phyloP scores from a whole-genome alignment of 2,797 vertebrate species.

The Hozukius guyotensis region DNA sequence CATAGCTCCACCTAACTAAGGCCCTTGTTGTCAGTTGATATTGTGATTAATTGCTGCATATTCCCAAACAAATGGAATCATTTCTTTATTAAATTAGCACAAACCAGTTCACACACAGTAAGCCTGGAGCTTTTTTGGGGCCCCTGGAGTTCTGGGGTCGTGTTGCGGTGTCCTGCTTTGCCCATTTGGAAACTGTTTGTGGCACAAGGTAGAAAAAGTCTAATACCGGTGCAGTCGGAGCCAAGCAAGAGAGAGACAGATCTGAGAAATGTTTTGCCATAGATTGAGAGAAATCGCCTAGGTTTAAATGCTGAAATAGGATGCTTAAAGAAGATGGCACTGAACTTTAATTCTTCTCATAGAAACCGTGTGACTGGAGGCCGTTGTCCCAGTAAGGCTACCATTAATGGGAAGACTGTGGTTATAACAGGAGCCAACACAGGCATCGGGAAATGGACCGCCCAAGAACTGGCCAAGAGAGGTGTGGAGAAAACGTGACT shows the following conservation, averaged over 20 bases:
- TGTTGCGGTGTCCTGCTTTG: background rate
- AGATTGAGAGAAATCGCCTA: background rate
- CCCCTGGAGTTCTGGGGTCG: no score
- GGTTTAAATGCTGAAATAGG: background rate
- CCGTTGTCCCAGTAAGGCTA: constrained; percentile 85
- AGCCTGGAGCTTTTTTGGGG: background rate
- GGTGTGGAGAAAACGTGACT: constrained; percentile 67
- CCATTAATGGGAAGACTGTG: constrained; percentile 86
- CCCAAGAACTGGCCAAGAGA: constrained; percentile 86
- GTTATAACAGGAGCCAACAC: constrained; percentile 90
- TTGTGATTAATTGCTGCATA: background rate
- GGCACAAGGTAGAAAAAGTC: background rate
- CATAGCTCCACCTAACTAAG: background rate
- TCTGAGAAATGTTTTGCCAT: no score
- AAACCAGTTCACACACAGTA: background rate
- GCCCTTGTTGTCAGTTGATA: background rate
- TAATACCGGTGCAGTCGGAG: background rate
- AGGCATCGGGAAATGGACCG: constrained; percentile 89
- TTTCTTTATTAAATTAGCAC: background rate
- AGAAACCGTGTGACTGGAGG: constrained; percentile 87
- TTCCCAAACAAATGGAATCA: background rate
- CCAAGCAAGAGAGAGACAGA: background rate
- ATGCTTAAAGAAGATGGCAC: background rate
- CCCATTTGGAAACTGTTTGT: background rate
- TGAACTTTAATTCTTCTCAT: background rate